phyloP scores from a whole-genome alignment of 2,113 vertebrate species.

The Tragelaphus imberbis region DNA sequence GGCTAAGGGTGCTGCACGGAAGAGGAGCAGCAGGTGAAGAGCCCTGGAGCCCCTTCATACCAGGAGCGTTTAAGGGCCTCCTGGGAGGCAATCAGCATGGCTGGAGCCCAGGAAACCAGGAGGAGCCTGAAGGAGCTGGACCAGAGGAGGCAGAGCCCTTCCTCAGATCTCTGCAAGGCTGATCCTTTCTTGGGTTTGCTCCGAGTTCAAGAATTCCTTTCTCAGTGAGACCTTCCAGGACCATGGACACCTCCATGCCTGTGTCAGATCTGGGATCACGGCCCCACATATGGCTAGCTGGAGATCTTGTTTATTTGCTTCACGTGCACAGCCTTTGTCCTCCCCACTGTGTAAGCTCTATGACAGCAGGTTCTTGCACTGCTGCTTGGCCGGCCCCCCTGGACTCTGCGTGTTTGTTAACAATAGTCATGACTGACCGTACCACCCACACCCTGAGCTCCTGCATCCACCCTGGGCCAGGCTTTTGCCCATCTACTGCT shows the following conservation, averaged over 20 bases:
- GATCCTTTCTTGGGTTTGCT: too few species aligned
- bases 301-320: rapidly evolving
- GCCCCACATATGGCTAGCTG: rapidly evolving
- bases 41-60: neutral
- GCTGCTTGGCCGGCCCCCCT: neutral
- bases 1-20: neutral
- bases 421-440: neutral
- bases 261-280: rapidly evolving
- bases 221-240: neutral
- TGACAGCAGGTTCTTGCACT: neutral
- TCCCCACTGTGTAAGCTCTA: neutral
- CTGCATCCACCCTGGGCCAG: too few species aligned
- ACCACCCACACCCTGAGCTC: neutral
- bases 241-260: rapidly evolving
- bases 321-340: rapidly evolving
- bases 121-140: neutral
- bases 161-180: neutral
- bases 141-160: neutral
- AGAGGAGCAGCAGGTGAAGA: neutral
- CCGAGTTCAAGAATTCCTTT: neutral
- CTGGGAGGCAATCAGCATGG: rapidly evolving
- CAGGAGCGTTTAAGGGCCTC: neutral
- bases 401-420: neutral
- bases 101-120: neutral
- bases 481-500: neutral